phyloP scores from a whole-genome alignment of 1,140 invertebrate genomes.

The Drosophila azteca region DNA sequence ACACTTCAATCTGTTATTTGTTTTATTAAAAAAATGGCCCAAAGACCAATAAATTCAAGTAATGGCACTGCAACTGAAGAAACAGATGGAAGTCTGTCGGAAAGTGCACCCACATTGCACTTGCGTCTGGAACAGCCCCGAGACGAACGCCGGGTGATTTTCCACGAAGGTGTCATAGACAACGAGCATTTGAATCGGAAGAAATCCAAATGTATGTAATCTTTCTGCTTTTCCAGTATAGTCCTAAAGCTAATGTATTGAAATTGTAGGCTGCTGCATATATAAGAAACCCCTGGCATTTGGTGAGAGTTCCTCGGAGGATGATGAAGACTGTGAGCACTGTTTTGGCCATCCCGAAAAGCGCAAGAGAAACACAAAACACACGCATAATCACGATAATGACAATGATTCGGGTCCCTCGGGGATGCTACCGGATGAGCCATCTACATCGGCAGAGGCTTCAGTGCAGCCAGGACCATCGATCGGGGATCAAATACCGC shows the following conservation, averaged over 20 bases:
- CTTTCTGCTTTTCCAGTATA: background rate
- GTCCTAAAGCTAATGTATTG: background rate
- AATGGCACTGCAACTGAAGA: conserved; percentile 42
- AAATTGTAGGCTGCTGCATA: conserved; percentile 92
- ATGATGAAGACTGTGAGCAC: conserved; percentile 92
- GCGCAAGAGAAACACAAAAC: conserved; percentile 85
- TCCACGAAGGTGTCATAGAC: conserved; percentile 94
- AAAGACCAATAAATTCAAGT: conserved; percentile 17
- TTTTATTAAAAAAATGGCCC: conserved; percentile 60
- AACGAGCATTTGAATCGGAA: conserved; percentile 97
- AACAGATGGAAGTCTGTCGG: conserved; percentile 27
- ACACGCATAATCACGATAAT: conserved; percentile 26
- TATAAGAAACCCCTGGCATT: conserved; percentile 92
- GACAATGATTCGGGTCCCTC: conserved; percentile 7
- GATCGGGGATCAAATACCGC: no score
- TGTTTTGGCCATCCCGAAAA: conserved; percentile 92
- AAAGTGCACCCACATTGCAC: conserved; percentile 88
- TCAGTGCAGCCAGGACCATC: background rate
- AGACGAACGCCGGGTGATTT: conserved; percentile 92
- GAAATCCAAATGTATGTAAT: conserved; percentile 95
- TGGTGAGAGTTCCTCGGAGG: conserved; percentile 92
- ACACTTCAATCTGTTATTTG: conserved; percentile 26
- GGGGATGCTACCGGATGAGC: conserved; percentile 13
- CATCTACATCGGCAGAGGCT: conserved; percentile 51
- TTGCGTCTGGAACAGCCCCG: conserved; percentile 88